A percentile compares a stretch with the other conserved stretches of the same genome.
These are phyloP conservation scores for Drosophila lini DNA, from an alignment of 1,140 invertebrate species.

Conservation along the genomic window DNA sequence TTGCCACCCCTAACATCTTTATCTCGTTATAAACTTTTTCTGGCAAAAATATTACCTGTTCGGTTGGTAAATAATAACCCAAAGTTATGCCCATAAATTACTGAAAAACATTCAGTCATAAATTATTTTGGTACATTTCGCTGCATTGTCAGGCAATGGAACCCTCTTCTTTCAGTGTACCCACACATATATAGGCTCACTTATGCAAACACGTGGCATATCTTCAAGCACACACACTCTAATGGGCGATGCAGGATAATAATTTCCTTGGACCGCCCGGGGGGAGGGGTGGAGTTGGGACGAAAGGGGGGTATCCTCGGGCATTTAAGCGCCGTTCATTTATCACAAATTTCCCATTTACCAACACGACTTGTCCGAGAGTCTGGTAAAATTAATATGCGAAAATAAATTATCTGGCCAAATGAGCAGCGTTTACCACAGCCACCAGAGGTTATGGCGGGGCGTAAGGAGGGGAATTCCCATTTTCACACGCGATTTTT, in stretches of 20 bases:
- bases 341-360: constrained; percentile 81
- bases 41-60: background rate
- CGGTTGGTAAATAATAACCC: constrained; percentile 2
- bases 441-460: constrained; percentile 23
- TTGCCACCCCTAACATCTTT: background rate
- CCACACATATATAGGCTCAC: constrained; percentile 19
- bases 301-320: constrained; percentile 35
- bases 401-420: constrained; percentile 83
- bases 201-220: constrained; percentile 43
- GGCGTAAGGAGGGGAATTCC: constrained; percentile 23
- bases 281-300: background rate
- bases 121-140: background rate
- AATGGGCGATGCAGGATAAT: constrained; percentile 60
- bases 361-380: constrained; percentile 52
- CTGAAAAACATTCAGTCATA: constrained; percentile 1
- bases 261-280: constrained; percentile 45
- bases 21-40: constrained; percentile 4
- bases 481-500: constrained; percentile 72
- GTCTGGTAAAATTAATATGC: constrained; percentile 76
- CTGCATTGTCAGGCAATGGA: background rate
- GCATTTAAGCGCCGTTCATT: constrained; percentile 75
- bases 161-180: constrained; percentile 7
- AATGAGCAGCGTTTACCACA: constrained; percentile 70
- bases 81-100: constrained; percentile 19
- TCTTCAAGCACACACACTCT: constrained; percentile 41